Evolutionary conservation across 2,888 invertebrate genomes (phyloP).

Genomic region (Lamellibrachia satsuma): DNA sequence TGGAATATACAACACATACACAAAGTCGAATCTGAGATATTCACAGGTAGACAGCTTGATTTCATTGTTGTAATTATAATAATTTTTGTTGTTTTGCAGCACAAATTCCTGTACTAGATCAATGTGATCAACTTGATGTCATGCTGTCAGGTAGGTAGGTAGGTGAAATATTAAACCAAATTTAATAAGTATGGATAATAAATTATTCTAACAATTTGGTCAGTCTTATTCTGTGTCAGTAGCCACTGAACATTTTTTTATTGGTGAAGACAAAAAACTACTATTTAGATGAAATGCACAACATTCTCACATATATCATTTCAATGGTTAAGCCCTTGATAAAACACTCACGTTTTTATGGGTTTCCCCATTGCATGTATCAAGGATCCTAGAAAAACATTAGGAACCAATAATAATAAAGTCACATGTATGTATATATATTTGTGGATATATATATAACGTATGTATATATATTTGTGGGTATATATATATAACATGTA

Average conservation of each 20-base stretch:
- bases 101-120: neutral
- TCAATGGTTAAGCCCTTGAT: neutral
- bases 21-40: conserved; percentile 62
- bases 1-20: conserved; percentile 66
- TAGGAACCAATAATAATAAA: no score
- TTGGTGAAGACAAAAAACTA: neutral
- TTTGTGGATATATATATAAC: no score
- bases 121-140: neutral
- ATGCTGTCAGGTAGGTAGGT: neutral
- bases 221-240: neutral
- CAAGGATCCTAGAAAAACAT: no score
- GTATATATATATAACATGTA: no score
- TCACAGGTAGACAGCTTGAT: conserved; percentile 56
- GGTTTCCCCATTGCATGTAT: neutral
- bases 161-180: neutral
- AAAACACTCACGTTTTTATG: neutral
- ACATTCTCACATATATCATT: neutral
- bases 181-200: neutral
- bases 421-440: no score
- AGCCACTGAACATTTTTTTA: neutral
- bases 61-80: neutral
- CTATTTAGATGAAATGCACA: neutral
- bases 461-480: no score
- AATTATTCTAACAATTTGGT: neutral
- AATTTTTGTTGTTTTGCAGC: neutral